phyloP scores from a whole-genome alignment of 2,797 vertebrate species.

The Sebastes goodei region DNA sequence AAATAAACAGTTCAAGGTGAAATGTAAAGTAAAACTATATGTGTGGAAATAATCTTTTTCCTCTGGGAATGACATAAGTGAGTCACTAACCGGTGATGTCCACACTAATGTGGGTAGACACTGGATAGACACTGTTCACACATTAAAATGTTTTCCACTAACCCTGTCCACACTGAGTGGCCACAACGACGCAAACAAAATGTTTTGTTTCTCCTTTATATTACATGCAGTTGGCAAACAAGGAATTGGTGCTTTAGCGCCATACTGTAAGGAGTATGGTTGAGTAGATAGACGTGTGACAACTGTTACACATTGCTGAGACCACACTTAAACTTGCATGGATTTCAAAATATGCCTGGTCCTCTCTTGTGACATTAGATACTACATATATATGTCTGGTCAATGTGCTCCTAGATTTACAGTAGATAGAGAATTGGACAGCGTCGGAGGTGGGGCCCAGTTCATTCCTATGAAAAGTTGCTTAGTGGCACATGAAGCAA shows the following conservation, averaged over 20 bases:
- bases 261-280: too few relatives aligned
- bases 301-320: neutral
- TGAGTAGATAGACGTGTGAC: neutral
- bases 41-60: neutral
- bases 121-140: neutral
- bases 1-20: slow-evolving; percentile 33
- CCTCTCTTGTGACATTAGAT: neutral
- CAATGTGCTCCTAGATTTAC: neutral
- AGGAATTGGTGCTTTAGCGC: neutral
- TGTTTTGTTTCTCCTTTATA: neutral
- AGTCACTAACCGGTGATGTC: neutral
- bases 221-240: neutral
- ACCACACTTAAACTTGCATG: neutral
- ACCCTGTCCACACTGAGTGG: too few relatives aligned
- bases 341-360: neutral
- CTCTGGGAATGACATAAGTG: neutral
- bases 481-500: too few relatives aligned
- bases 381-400: neutral
- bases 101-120: neutral
- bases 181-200: neutral
- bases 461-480: too few relatives aligned
- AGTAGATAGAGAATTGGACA: too few relatives aligned
- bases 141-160: neutral
- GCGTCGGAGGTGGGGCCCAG: too few relatives aligned
- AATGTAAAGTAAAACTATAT: slow-evolving; percentile 8